These are phyloP conservation scores for Aptenodytes patagonicus DNA, from an alignment of 2,113 vertebrate species.

Conservation along the genomic window DNA sequence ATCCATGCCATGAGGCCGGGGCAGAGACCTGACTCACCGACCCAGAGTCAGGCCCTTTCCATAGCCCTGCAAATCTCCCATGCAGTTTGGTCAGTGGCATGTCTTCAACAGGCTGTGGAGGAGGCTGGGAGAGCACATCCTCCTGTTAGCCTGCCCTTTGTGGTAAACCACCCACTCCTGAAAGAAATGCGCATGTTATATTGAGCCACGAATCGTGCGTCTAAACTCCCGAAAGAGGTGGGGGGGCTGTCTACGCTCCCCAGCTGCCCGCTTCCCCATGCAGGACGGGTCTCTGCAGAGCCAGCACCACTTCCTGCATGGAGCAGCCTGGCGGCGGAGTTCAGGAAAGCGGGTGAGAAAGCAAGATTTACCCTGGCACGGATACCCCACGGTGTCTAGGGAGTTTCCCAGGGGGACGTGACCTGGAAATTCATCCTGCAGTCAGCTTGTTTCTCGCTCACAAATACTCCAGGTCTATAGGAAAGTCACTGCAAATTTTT, in stretches of 20 bases:
- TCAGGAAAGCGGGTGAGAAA: not conserved
- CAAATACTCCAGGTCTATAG: not conserved
- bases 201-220: not conserved
- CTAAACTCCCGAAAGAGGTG: not conserved
- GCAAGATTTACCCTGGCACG: rapidly evolving
- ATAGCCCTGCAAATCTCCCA: rapidly evolving
- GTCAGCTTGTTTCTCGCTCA: not conserved
- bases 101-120: not conserved
- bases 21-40: not conserved
- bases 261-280: not conserved
- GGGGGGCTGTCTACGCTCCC: not conserved
- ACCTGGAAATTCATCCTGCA: not conserved
- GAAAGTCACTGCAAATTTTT: not conserved
- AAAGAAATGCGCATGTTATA: rapidly evolving
- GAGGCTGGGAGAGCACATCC: not conserved
- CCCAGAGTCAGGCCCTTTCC: not conserved
- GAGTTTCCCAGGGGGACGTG: not conserved
- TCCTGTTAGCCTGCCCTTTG: not conserved
- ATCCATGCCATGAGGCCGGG: rapidly evolving
- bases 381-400: not conserved
- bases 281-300: not conserved
- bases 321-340: not conserved
- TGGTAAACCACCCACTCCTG: not conserved
- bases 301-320: not conserved
- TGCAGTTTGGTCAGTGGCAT: not conserved